A percentile compares a stretch with the other conserved stretches of the same genome.
Conservation (phyloP, 2,113 vertebrate genomes). For the Equus quagga region DNA sequence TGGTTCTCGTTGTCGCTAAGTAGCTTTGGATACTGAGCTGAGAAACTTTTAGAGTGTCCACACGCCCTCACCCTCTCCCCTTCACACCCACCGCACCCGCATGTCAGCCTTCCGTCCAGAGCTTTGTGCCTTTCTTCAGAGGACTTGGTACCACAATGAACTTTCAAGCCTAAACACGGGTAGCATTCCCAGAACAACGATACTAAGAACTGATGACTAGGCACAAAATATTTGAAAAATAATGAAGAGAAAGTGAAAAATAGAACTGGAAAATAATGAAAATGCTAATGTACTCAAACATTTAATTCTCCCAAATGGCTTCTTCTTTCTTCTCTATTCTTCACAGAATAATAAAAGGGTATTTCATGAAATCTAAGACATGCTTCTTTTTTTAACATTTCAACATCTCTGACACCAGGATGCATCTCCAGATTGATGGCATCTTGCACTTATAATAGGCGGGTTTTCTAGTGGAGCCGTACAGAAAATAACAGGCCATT, state of each 20-base stretch:
- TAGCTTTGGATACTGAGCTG: background rate
- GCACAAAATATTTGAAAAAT: background rate
- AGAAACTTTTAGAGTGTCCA: background rate
- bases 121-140: background rate
- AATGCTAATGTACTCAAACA: background rate
- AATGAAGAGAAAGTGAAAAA: background rate
- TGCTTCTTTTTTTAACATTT: background rate
- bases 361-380: background rate
- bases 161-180: background rate
- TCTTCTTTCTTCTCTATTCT: background rate
- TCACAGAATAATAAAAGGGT: background rate
- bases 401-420: background rate
- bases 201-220: background rate
- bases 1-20: background rate
- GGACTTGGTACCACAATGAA: background rate
- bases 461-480: background rate
- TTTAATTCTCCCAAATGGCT: background rate
- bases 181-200: background rate
- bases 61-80: background rate
- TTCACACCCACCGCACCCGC: background rate
- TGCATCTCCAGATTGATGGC: background rate
- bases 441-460: background rate
- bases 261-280: background rate
- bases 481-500: background rate
- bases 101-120: background rate